Evolutionary conservation across 1,140 invertebrate species (phyloP).

Genomic region (Sarcophaga bullata): DNA sequence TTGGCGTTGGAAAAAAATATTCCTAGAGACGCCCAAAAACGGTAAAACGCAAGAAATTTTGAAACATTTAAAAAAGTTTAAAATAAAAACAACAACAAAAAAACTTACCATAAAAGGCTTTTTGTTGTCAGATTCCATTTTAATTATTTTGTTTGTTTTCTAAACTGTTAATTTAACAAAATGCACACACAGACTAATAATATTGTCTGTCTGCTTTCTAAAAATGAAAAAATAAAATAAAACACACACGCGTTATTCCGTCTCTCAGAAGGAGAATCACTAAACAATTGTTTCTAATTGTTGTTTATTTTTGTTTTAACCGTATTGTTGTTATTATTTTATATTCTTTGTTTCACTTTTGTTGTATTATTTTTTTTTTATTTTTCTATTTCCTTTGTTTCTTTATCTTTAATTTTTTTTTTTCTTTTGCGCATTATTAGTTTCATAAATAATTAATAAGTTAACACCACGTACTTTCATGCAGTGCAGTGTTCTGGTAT

Average conservation of each 20-base stretch:
- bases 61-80: neutral
- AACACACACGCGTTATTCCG: too few relatives aligned
- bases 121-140: conserved; percentile 46
- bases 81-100: too few relatives aligned
- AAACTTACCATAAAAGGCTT: conserved; percentile 46
- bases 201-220: neutral
- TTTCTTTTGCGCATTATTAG: conserved; percentile 24
- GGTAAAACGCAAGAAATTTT: neutral
- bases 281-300: too few relatives aligned
- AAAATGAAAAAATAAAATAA: neutral
- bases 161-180: too few relatives aligned
- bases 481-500: too few relatives aligned
- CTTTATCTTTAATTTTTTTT: neutral
- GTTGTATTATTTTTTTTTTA: neutral
- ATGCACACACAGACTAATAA: neutral
- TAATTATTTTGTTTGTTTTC: too few relatives aligned
- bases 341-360: conserved; percentile 13
- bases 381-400: conserved; percentile 7
- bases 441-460: too few relatives aligned
- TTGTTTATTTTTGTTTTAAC: neutral
- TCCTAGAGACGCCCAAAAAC: conserved; percentile 6
- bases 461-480: too few relatives aligned
- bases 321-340: neutral
- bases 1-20: neutral
- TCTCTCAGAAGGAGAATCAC: too few relatives aligned